Evolutionary conservation across 2,888 invertebrate genomes (phyloP), one percentile per base, ranked within the genome.

Genomic region (Epinotia demarniana): DNA sequence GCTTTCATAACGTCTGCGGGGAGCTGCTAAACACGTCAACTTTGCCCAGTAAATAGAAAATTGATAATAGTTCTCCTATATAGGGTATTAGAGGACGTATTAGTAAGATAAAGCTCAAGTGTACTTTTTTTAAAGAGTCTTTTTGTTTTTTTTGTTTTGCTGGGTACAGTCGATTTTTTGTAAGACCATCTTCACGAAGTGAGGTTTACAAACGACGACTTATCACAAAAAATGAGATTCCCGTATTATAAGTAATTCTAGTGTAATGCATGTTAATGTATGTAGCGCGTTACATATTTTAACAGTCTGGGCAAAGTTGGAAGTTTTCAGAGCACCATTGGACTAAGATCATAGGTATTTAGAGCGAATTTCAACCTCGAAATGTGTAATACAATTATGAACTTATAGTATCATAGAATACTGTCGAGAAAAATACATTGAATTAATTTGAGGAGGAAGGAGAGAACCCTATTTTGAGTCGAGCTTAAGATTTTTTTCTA

Each of bases 341-440:
- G n/a, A 12, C 19, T 43, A 68, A 9, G 1, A n/a, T 49, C 2
- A 33, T 18, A 49, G 13, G 23, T 19, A 68, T 58, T 68, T 58
- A 19, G 58, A 58, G 46, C 58, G 69, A 70, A 70, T 74, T 39
- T 64, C 70, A 64, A 46, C 63, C 53, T 60, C 61, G 68, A 62
- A 46, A 58, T 27, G 46, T 58, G 57, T 57, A 43, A 63, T 39
- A 13, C 39, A 53, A 53, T n/a, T 64, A 46, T 62, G n/a, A 68
- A 16, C 39, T 27, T 39, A 27, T 66, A 55, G 33, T 33, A 33
- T 67, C 27, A 67, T 57, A 67, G 39, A 67, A 19, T 18, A 55
- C 33, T 5, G 12, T 67, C 55, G 57, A 27, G 18, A 6, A 46
- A 58, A 66, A 16, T 53, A 53, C 2, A 66, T 27, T 19, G 4